Evolutionary conservation across 1,140 invertebrate genomes (phyloP).

Genomic region (Zaprionus inermis): DNA sequence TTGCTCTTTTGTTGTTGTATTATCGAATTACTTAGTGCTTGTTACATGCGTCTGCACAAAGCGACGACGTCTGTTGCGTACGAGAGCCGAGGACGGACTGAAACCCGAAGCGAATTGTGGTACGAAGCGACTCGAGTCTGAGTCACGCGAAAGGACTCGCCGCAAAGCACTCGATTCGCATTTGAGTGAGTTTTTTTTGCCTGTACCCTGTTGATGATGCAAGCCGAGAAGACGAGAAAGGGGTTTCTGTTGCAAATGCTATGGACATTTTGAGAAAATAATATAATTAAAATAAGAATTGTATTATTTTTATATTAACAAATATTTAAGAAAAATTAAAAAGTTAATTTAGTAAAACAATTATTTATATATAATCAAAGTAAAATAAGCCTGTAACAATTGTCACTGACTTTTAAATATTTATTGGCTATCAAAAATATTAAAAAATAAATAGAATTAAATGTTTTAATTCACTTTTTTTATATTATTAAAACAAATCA

Average conservation of each 20-base stretch:
- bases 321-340: no score
- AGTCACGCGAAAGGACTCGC: slow-evolving; percentile 39
- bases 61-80: slow-evolving; percentile 68
- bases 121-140: slow-evolving; percentile 25
- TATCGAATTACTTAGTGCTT: slow-evolving; percentile 8
- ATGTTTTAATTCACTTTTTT: no score
- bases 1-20: slow-evolving; percentile 23
- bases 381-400: no score
- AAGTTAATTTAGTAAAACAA: no score
- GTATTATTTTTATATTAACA: no score
- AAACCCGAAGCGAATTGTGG: slow-evolving; percentile 25
- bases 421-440: no score
- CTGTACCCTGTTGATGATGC: background rate
- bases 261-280: no score
- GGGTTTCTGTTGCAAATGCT: no score
- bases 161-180: slow-evolving; percentile 20
- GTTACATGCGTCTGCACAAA: slow-evolving; percentile 30
- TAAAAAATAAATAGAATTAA: no score
- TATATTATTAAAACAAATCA: no score
- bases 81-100: slow-evolving; percentile 79
- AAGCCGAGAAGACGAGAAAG: background rate
- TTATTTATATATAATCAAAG: no score
- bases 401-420: background rate
- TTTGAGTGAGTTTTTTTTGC: slow-evolving; percentile 16
- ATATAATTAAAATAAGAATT: no score